phyloP scores from a whole-genome alignment of 2,888 invertebrate genomes.

The Slavum lentiscoides region DNA sequence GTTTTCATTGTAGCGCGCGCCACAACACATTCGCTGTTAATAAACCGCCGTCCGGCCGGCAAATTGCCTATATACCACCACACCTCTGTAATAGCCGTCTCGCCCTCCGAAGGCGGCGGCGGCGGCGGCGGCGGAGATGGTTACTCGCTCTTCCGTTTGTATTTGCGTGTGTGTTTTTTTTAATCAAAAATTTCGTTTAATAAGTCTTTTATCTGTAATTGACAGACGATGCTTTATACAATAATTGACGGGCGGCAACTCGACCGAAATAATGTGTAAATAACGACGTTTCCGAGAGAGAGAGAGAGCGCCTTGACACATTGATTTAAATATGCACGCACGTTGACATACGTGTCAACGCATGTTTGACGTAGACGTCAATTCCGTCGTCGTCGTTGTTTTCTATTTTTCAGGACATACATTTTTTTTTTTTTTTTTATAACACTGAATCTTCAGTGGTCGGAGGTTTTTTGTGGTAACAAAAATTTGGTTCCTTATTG shows the following conservation, averaged over 20 bases:
- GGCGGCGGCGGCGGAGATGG: background rate
- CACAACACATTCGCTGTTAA: slow-evolving; percentile 37
- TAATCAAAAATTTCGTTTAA: slow-evolving; percentile 29
- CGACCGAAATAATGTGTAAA: slow-evolving; percentile 2
- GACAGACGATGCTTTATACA: slow-evolving; percentile 3
- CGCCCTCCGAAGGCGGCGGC: background rate
- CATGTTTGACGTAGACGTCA: background rate
- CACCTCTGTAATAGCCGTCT: slow-evolving; percentile 48
- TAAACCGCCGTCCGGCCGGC: slow-evolving; percentile 24
- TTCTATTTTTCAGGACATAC: background rate
- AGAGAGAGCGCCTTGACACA: background rate
- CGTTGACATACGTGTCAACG: background rate
- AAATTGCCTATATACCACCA: slow-evolving; percentile 41
- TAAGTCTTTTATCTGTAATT: slow-evolving; percentile 24
- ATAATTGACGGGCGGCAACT: slow-evolving; percentile 2
- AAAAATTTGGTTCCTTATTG: too few relatives aligned
- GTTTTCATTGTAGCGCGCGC: slow-evolving; percentile 13
- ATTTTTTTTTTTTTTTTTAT: background rate
- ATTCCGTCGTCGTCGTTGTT: background rate
- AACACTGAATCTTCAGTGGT: too few relatives aligned
- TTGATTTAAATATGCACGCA: background rate
- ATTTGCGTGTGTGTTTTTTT: background rate
- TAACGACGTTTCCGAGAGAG: background rate
- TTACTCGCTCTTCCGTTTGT: background rate
- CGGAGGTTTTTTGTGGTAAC: too few relatives aligned